Evolutionary conservation across 2,113 vertebrate species (phyloP).

Genomic region (Rhinolophus ferrumequinum): DNA sequence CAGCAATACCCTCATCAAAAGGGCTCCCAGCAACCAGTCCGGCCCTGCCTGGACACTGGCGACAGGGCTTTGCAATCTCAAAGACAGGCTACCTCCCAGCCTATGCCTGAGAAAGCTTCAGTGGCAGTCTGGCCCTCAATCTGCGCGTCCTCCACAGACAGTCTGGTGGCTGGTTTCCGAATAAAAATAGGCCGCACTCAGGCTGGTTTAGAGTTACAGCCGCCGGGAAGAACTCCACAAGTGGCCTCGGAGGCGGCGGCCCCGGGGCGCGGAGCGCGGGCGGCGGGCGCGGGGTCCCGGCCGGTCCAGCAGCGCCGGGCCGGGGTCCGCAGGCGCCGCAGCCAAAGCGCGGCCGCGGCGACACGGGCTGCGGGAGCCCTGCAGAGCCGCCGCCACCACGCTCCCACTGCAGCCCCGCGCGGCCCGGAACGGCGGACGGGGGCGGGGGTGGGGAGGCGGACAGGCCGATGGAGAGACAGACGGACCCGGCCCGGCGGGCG

Average conservation of each 20-base stretch:
- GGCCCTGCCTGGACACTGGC: neutral
- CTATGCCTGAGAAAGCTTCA: neutral
- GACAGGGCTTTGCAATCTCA: neutral
- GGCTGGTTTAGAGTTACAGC: conserved; percentile 20
- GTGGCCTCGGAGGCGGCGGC: neutral
- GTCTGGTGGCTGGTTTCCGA: neutral
- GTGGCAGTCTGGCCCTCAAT: neutral
- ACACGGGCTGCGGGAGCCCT: neutral
- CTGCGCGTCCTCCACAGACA: neutral
- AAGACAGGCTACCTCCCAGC: neutral
- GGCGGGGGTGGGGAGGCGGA: neutral
- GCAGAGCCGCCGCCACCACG: neutral
- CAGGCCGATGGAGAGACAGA: neutral
- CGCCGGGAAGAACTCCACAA: neutral
- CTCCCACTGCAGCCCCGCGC: neutral
- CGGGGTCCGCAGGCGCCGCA: neutral
- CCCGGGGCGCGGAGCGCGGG: neutral
- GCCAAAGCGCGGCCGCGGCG: neutral
- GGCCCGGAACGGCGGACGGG: neutral
- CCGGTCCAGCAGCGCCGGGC: neutral
- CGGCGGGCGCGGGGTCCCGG: neutral
- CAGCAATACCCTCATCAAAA: neutral
- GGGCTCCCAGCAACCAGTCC: neutral
- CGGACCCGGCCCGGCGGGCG: neutral
- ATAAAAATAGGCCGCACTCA: conserved; percentile 1